These are phyloP conservation scores for Enteromius radiatus DNA, from an alignment of 2,797 vertebrate genomes.

Conservation along the genomic window DNA sequence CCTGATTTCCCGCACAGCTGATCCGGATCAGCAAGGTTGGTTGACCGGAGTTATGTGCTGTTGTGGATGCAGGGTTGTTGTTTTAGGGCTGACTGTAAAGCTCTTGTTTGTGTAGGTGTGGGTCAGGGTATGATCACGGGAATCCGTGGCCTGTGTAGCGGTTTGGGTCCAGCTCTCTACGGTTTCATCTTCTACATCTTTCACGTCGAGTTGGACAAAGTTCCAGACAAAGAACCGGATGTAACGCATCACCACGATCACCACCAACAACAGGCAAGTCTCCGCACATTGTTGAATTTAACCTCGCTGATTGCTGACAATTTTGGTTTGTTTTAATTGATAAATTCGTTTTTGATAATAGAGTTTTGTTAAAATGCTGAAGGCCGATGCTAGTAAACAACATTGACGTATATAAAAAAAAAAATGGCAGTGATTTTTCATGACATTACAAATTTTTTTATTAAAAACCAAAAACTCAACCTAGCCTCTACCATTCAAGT, in stretches of 20 bases:
- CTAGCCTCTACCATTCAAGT: not conserved
- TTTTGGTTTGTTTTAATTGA: not conserved
- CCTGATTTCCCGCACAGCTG: slow-evolving; percentile 86
- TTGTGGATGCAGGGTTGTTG: not conserved
- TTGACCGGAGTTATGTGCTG: not conserved
- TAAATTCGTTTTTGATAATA: not conserved
- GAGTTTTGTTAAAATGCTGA: not conserved
- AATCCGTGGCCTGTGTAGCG: slow-evolving; percentile 86
- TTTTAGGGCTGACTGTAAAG: not conserved
- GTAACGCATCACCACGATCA: slow-evolving; percentile 40
- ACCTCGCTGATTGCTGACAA: not conserved
- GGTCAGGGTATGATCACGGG: slow-evolving; percentile 91
- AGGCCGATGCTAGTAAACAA: not conserved
- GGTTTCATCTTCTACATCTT: slow-evolving; percentile 92
- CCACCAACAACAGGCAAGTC: slow-evolving; percentile 79
- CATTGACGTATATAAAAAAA: not conserved
- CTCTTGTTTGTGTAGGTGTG: slow-evolving; percentile 74
- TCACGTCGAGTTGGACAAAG: slow-evolving; percentile 85
- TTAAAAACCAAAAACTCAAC: not conserved
- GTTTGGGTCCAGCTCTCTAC: slow-evolving; percentile 85
- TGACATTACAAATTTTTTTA: too few species aligned
- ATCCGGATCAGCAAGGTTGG: slow-evolving; percentile 87
- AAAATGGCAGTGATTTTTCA: not conserved
- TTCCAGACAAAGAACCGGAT: slow-evolving; percentile 68
- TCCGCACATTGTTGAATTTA: not conserved